phyloP scores from a whole-genome alignment of 2,797 vertebrate genomes.

The Chelmon rostratus region DNA sequence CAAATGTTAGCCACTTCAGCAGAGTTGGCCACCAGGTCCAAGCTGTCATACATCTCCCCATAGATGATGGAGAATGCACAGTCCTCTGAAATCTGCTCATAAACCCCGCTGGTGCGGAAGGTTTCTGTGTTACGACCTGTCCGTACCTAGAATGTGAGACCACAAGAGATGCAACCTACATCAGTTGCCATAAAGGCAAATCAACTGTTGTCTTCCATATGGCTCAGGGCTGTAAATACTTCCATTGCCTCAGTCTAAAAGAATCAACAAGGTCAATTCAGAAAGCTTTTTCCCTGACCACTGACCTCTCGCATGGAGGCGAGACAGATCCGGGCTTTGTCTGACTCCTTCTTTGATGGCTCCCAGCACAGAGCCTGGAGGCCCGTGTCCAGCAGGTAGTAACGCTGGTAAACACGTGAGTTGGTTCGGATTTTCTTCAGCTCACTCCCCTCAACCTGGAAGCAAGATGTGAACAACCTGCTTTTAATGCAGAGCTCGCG shows the following conservation, averaged over 20 bases:
- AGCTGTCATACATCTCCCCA: slow-evolving; percentile 92
- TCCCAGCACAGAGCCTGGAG: slow-evolving; percentile 95
- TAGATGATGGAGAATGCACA: slow-evolving; percentile 96
- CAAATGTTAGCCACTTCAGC: slow-evolving; percentile 95
- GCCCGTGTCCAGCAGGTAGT: slow-evolving; percentile 93
- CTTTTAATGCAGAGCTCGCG: slow-evolving; percentile 7
- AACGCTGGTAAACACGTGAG: slow-evolving; percentile 93
- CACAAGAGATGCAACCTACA: neutral
- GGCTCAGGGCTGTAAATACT: slow-evolving; percentile 21
- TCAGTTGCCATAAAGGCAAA: slow-evolving; percentile 48
- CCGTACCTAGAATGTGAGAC: slow-evolving; percentile 86
- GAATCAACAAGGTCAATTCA: slow-evolving; percentile 23
- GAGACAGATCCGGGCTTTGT: slow-evolving; percentile 94
- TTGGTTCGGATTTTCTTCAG: slow-evolving; percentile 94
- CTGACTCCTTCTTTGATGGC: slow-evolving; percentile 96
- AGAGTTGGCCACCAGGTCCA: slow-evolving; percentile 95
- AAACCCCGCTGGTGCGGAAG: slow-evolving; percentile 94
- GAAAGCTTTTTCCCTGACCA: neutral
- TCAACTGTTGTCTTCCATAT: slow-evolving; percentile 1
- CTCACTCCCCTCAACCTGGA: slow-evolving; percentile 91
- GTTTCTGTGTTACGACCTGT: slow-evolving; percentile 96
- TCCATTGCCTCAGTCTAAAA: slow-evolving; percentile 8
- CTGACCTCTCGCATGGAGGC: slow-evolving; percentile 92
- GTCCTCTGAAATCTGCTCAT: slow-evolving; percentile 96
- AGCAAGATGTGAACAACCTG: slow-evolving; percentile 13